phyloP scores from a whole-genome alignment of 2,888 invertebrate species.

The Drosophila picticornis region DNA sequence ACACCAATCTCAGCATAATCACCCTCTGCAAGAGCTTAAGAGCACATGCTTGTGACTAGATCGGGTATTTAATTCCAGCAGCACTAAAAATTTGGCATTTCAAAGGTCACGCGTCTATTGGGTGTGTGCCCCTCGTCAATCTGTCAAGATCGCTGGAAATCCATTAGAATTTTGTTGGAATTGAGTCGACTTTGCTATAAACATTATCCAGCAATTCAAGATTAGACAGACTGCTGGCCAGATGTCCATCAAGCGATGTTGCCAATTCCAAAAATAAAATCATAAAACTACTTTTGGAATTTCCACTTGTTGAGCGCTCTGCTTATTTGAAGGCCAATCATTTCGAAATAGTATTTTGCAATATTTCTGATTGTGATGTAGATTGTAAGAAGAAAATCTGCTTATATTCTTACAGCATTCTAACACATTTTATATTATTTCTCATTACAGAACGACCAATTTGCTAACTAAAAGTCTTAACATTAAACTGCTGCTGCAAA shows the following conservation, averaged over 20 bases:
- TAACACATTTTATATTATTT: conserved; percentile 28
- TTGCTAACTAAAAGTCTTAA: conserved; percentile 75
- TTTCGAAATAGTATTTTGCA: neutral
- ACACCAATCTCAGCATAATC: neutral
- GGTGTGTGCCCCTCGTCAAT: conserved; percentile 50
- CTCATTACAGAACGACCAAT: conserved; percentile 72
- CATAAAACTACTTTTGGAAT: conserved; percentile 23
- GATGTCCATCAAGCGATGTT: conserved; percentile 24
- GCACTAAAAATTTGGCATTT: neutral
- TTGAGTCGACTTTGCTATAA: conserved; percentile 20
- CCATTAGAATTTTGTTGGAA: conserved; percentile 31
- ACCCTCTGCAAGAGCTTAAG: neutral
- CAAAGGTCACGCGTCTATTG: neutral
- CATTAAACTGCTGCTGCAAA: conserved; percentile 67
- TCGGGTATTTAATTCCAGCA: neutral
- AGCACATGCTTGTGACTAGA: neutral
- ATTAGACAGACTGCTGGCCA: conserved; percentile 9
- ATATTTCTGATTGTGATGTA: neutral
- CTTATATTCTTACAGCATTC: neutral
- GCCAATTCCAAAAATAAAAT: conserved; percentile 11
- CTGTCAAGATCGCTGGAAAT: conserved; percentile 47
- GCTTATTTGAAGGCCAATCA: conserved; percentile 35
- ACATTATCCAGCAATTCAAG: conserved; percentile 21
- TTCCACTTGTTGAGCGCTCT: conserved; percentile 50
- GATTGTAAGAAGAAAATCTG: neutral